Conservation (phyloP, 2,888 invertebrate species). For the Perizoma flavofasciatum region DNA sequence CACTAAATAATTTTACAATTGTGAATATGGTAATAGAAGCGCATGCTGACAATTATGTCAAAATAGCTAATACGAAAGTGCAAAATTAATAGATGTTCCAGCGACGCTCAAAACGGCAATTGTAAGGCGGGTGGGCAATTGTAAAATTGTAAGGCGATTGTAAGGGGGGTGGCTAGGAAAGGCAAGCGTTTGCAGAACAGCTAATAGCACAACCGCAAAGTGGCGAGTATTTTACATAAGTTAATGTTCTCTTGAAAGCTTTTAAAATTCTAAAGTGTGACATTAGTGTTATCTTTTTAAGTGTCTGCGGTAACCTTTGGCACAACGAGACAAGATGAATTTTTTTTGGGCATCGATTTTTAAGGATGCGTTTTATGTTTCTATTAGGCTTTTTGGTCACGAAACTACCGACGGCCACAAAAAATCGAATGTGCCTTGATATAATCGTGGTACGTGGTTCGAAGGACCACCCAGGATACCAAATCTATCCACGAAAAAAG, state of each 20-base stretch:
- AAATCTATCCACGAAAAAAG: constrained; percentile 54
- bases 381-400: constrained; percentile 54
- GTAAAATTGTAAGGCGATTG: no score
- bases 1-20: neutral
- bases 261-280: constrained; percentile 36
- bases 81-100: no score
- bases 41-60: no score
- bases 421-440: constrained; percentile 62
- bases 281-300: constrained; percentile 34
- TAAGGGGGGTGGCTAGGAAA: neutral
- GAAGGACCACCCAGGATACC: constrained; percentile 63
- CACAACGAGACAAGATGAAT: constrained; percentile 27
- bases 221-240: neutral
- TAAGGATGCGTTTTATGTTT: constrained; percentile 45
- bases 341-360: constrained; percentile 32
- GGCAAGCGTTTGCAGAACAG: neutral
- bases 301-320: constrained; percentile 31
- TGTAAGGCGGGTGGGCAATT: no score
- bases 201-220: neutral
- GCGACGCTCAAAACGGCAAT: no score
- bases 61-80: no score
- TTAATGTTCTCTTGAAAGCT: constrained; percentile 30
- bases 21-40: no score
- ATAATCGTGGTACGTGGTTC: constrained; percentile 53
- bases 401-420: constrained; percentile 52